Evolutionary conservation across 2,797 vertebrate genomes (phyloP).

Genomic region (Centropyge bicolor): DNA sequence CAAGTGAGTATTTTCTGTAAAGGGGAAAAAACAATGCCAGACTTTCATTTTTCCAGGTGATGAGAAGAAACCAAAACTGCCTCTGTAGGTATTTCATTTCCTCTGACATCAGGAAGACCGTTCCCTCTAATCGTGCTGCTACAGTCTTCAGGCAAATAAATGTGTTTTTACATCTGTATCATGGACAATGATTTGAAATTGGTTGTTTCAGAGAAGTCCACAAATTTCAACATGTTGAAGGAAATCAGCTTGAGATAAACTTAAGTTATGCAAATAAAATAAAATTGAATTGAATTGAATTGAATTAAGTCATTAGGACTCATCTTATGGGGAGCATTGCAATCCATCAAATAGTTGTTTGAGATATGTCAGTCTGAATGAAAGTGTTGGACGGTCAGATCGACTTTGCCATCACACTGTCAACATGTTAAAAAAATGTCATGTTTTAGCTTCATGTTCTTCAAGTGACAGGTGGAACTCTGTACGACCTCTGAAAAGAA

Average conservation of each 20-base stretch:
- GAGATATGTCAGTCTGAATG: not conserved
- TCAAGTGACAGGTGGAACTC: not conserved
- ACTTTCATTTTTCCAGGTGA: not conserved
- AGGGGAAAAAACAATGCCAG: not conserved
- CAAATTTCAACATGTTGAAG: not conserved
- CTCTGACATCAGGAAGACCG: not conserved
- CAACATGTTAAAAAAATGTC: not conserved
- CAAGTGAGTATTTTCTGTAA: constrained; percentile 88
- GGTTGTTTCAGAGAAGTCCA: not conserved
- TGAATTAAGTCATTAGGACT: not conserved
- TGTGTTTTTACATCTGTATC: not conserved
- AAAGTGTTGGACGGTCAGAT: no score
- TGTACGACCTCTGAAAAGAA: not conserved
- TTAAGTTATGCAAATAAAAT: no score
- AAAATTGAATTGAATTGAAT: no score
- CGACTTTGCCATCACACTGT: no score
- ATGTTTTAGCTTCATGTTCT: not conserved
- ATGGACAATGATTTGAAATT: not conserved
- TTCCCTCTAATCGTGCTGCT: no score
- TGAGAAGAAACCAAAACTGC: constrained; percentile 1
- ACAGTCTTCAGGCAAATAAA: not conserved
- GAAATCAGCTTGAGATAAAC: no score
- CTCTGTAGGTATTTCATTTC: not conserved
- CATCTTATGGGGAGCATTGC: not conserved
- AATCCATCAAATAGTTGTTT: not conserved